These are phyloP conservation scores for Diabrotica balteata DNA, from an alignment of 2,888 invertebrate genomes.

Conservation along the genomic window DNA sequence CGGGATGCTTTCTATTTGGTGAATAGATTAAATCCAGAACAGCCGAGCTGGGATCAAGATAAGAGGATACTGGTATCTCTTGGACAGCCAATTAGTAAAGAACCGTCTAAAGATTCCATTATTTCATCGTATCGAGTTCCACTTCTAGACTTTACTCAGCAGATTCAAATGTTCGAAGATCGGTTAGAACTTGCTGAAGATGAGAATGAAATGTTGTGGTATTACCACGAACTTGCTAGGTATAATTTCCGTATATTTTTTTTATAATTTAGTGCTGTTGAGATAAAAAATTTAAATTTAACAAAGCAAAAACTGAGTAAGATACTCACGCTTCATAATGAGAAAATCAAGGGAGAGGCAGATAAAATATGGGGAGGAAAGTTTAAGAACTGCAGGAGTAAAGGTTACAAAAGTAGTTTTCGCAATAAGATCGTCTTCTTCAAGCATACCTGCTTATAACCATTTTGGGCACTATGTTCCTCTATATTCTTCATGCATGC, in stretches of 20 bases:
- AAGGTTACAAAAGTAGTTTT: too few species aligned
- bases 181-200: slow-evolving; percentile 49
- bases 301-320: too few species aligned
- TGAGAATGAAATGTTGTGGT: slow-evolving; percentile 61
- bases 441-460: too few species aligned
- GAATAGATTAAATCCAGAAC: slow-evolving; percentile 54
- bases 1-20: slow-evolving; percentile 59
- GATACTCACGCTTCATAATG: too few species aligned
- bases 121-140: slow-evolving; percentile 32
- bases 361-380: too few species aligned
- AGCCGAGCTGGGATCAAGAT: slow-evolving; percentile 45
- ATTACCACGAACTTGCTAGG: slow-evolving; percentile 59
- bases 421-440: too few species aligned
- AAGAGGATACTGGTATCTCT: slow-evolving; percentile 52
- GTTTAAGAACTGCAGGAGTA: too few species aligned
- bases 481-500: too few species aligned
- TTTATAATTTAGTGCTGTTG: too few species aligned
- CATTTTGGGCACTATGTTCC: too few species aligned
- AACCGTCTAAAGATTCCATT: slow-evolving; percentile 56
- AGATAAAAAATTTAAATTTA: too few species aligned
- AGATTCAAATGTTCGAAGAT: slow-evolving; percentile 48
- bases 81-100: slow-evolving; percentile 51
- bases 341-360: too few species aligned
- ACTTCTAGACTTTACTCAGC: slow-evolving; percentile 43
- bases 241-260: slow-evolving; percentile 20